Conservation (phyloP, 1,140 invertebrate genomes). For the Ceratina australensis region DNA sequence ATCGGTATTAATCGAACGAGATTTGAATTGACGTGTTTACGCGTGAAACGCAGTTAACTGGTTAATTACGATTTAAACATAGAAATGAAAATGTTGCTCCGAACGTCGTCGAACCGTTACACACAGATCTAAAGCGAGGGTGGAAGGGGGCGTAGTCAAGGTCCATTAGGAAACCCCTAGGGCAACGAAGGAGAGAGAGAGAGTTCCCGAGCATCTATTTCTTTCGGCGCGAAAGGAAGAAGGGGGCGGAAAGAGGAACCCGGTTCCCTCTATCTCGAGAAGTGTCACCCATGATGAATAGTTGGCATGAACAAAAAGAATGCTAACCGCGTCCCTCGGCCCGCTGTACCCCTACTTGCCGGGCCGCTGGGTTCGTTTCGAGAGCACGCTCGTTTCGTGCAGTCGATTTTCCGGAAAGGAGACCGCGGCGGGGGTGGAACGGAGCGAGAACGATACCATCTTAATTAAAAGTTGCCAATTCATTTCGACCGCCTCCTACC, state of each 20-base stretch:
- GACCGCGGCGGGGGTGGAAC: conserved; percentile 39
- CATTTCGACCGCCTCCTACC: conserved; percentile 69
- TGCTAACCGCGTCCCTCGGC: conserved; percentile 73
- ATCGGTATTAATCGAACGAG: too few relatives aligned
- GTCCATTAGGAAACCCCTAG: conserved; percentile 77
- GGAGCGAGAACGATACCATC: conserved; percentile 75
- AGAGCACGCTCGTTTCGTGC: conserved; percentile 25
- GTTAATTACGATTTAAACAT: too few relatives aligned
- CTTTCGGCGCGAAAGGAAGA: neutral
- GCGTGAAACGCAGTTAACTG: too few relatives aligned
- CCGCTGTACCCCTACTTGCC: conserved; percentile 8
- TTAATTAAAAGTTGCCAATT: conserved; percentile 81
- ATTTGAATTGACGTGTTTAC: too few relatives aligned
- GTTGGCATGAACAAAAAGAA: conserved; percentile 80
- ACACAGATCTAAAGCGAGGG: conserved; percentile 32
- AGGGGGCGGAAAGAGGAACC: conserved; percentile 33
- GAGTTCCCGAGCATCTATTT: neutral
- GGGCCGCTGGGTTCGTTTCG: conserved; percentile 6
- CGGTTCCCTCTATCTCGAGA: conserved; percentile 76
- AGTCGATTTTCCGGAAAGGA: conserved; percentile 61
- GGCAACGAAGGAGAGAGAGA: conserved; percentile 59
- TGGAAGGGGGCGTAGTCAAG: conserved; percentile 39
- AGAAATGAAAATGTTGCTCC: conserved; percentile 69
- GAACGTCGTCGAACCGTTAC: conserved; percentile 46
- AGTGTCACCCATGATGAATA: conserved; percentile 80